These are phyloP conservation scores for Polypterus bichir DNA, from an alignment of 2,113 vertebrate genomes.

Conservation along the genomic window DNA sequence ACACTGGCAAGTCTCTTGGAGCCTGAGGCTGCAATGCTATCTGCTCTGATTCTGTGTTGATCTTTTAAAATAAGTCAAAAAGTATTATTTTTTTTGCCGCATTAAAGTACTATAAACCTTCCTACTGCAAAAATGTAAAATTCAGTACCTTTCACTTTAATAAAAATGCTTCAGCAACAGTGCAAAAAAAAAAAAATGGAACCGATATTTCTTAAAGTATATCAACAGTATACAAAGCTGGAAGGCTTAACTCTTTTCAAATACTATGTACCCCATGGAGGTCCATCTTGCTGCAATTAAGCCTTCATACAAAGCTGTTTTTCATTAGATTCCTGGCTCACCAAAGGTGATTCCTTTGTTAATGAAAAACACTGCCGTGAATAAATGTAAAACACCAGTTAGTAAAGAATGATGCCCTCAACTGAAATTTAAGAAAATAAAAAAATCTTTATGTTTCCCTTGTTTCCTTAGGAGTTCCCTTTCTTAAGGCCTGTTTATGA, in stretches of 20 bases:
- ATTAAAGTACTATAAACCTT: no score
- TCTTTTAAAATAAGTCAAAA: no score
- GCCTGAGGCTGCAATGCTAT: no score
- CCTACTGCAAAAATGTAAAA: no score
- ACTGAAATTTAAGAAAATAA: slow-evolving; percentile 19
- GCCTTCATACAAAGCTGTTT: slow-evolving; percentile 47
- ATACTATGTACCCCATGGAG: slow-evolving; percentile 52
- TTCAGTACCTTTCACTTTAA: no score
- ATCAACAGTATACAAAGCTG: neutral
- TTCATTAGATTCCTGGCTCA: slow-evolving; percentile 56
- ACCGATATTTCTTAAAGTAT: no score
- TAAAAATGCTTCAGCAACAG: no score
- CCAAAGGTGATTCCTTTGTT: slow-evolving; percentile 62
- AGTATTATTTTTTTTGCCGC: no score
- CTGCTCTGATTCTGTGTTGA: no score
- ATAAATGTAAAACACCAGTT: slow-evolving; percentile 52
- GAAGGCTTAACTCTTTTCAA: slow-evolving; percentile 57
- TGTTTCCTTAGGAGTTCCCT: slow-evolving; percentile 39
- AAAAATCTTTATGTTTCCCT: slow-evolving; percentile 39
- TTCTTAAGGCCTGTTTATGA: slow-evolving; percentile 38
- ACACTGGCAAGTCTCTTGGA: no score
- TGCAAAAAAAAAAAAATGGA: no score
- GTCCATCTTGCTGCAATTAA: slow-evolving; percentile 68
- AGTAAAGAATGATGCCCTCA: slow-evolving; percentile 52
- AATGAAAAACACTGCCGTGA: slow-evolving; percentile 58